Conservation (phyloP, 92 coral and sea anemone species). For the Porites evermanni region DNA sequence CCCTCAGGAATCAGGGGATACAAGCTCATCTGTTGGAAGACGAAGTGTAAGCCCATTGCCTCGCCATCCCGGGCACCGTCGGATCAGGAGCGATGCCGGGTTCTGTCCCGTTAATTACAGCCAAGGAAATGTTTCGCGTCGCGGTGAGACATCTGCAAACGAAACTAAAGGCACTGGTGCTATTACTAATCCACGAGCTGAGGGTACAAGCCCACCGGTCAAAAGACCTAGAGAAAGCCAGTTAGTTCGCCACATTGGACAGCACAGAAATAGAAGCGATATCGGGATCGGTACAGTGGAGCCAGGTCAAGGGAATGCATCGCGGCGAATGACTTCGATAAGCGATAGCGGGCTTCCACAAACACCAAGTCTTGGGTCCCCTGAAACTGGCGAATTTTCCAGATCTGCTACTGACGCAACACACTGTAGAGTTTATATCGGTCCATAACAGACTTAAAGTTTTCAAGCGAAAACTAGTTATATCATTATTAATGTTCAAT, state of each 20-base stretch:
- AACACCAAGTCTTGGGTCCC: conserved; percentile 14
- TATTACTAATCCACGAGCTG: background rate
- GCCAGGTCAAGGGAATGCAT: conserved; percentile 10
- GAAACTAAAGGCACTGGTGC: background rate
- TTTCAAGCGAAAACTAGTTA: too few species aligned
- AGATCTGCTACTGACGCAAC: conserved; percentile 32
- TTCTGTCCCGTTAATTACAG: background rate
- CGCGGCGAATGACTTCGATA: conserved; percentile 14
- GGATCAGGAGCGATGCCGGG: background rate
- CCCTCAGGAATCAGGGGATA: too few species aligned
- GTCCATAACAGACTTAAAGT: background rate
- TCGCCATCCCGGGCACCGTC: conserved; percentile 5
- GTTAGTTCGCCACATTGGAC: conserved; percentile 8
- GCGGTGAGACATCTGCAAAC: background rate
- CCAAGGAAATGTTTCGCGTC: background rate
- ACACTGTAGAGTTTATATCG: conserved; percentile 23
- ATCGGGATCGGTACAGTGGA: conserved; percentile 61
- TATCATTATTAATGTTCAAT: too few species aligned
- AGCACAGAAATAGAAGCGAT: conserved; percentile 58
- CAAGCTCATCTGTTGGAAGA: background rate
- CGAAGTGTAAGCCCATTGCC: background rate
- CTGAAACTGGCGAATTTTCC: background rate
- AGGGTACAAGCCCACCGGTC: conserved; percentile 1
- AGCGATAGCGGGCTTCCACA: conserved; percentile 29
- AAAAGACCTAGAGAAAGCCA: background rate